Base-by-base conservation (phyloP, 2,888 invertebrate genomes). In the Thymelicus sylvestris region DNA sequence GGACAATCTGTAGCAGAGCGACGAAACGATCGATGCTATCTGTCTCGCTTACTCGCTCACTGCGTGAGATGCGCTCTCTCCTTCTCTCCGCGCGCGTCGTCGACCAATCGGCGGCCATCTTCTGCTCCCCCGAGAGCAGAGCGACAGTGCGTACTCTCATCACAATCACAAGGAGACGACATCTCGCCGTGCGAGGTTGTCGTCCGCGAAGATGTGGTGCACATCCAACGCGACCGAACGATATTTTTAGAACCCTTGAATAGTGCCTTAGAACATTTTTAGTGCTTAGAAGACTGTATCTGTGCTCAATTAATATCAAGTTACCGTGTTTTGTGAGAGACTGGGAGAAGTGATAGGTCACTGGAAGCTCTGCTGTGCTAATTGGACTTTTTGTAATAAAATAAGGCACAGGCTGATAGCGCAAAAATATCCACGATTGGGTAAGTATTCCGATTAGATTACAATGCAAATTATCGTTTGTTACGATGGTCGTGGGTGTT, bases 101-200 rank as follows among this genome's bases (percentile, higher is more conserved):
- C 93, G 88, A 92, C 93, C 93, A 93, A 93, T 93, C 87, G 87
- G 88, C 89, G 80, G 86, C 88, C 91, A 92, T 93, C 92, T 93
- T 88, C 84, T 92, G 92, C 92, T 93, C 93, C 93, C 93, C 88
- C 92, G 93, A 93, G 93, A 93, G 92, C 90, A 93, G 87, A 92
- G 90, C 93, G 93, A 93, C 93, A 93, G 90, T 92, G 93, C 92
- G 92, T 92, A 86, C 90, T 92, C 93, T 93, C 92, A 91, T 91
- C 92, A 91, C 87, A 80, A 88, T 86, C 90, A 86, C 85, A 92
- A 93, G 92, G 93, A 81, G 81, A 81, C 92, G 87, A 91, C 89
- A 93, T 93, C 93, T 93, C 91, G 89, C 76, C 81, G 88, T 79
- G 93, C 80, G 92, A 91, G 93, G 93, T 92, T 89, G 93, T 92